Evolutionary conservation across 2,888 invertebrate species (phyloP).

Genomic region (Entomobrya proxima): DNA sequence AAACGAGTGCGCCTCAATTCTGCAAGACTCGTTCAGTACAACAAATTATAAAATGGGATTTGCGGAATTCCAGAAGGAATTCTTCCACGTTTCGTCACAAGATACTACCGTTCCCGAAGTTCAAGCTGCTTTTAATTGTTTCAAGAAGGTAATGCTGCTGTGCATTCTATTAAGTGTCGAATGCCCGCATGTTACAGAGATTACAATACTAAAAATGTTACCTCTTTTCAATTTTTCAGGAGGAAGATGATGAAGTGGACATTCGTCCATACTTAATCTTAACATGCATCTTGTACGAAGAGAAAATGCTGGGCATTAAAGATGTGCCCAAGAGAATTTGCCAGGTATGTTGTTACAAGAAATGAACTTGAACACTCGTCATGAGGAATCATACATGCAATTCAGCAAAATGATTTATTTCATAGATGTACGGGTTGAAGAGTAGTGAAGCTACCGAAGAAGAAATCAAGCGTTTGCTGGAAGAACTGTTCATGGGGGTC

Average conservation of each 20-base stretch:
- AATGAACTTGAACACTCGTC: background rate
- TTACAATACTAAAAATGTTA: background rate
- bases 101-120: slow-evolving; percentile 79
- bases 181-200: too few species aligned
- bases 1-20: background rate
- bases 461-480: background rate
- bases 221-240: slow-evolving; percentile 40
- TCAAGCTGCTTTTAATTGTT: slow-evolving; percentile 83
- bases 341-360: background rate
- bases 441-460: background rate
- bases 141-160: slow-evolving; percentile 81
- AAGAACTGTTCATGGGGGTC: background rate
- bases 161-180: too few species aligned
- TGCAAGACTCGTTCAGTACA: background rate
- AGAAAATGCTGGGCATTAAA: background rate
- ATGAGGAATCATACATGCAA: background rate
- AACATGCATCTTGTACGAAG: slow-evolving; percentile 67
- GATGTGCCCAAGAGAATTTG: slow-evolving; percentile 1
- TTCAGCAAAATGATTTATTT: background rate
- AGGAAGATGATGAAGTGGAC: slow-evolving; percentile 79
- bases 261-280: slow-evolving; percentile 86
- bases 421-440: slow-evolving; percentile 11
- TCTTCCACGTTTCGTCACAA: slow-evolving; percentile 47
- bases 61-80: slow-evolving; percentile 45
- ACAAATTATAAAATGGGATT: background rate